phyloP scores from a whole-genome alignment of 1,140 invertebrate genomes.

The Pachyrhynchus sulphureomaculatus region DNA sequence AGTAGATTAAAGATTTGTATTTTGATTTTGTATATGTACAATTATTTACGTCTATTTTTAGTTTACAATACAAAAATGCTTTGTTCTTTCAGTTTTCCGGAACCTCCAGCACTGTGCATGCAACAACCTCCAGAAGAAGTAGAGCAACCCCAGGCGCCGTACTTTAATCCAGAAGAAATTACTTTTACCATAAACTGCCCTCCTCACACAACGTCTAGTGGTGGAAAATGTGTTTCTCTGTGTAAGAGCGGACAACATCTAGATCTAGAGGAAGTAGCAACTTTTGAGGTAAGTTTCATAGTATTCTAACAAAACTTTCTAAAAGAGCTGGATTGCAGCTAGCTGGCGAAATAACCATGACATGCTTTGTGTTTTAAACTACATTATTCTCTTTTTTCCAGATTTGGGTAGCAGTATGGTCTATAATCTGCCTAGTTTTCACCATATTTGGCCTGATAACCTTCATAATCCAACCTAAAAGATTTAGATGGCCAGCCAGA shows the following conservation, averaged over 20 bases:
- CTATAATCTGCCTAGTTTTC: slow-evolving; percentile 80
- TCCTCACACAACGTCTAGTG: slow-evolving; percentile 22
- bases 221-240: slow-evolving; percentile 51
- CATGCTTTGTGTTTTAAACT: too few relatives aligned
- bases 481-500: slow-evolving; percentile 82
- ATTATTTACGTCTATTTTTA: too few relatives aligned
- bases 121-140: slow-evolving; percentile 42
- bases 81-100: slow-evolving; percentile 56
- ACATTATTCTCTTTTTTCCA: too few relatives aligned
- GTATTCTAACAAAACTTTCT: neutral
- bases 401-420: slow-evolving; percentile 82
- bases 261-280: slow-evolving; percentile 22
- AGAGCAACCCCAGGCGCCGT: slow-evolving; percentile 18
- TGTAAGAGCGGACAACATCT: slow-evolving; percentile 24
- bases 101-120: slow-evolving; percentile 43
- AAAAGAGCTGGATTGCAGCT: neutral
- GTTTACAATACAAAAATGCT: too few relatives aligned
- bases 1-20: neutral
- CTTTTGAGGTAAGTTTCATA: slow-evolving; percentile 26
- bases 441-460: slow-evolving; percentile 85
- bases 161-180: slow-evolving; percentile 27
- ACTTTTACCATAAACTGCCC: slow-evolving; percentile 32
- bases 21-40: too few relatives aligned
- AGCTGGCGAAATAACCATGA: too few relatives aligned
- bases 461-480: slow-evolving; percentile 81